These are phyloP conservation scores for Paramacrobiotus metropolitanus DNA, from an alignment of 1,140 invertebrate genomes.

Conservation along the genomic window DNA sequence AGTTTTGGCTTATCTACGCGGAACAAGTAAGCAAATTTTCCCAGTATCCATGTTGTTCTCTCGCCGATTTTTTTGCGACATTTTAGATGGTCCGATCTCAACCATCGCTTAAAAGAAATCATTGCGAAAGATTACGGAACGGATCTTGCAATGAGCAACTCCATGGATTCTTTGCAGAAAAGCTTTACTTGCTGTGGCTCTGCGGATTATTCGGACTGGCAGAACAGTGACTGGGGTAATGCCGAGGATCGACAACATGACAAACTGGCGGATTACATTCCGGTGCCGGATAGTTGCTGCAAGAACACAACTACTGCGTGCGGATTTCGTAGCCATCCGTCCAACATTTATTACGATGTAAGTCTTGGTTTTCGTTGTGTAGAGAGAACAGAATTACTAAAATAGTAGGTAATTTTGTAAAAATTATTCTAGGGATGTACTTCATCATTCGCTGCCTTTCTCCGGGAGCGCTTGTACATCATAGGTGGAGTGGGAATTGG, in stretches of 20 bases:
- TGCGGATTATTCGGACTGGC: conserved; percentile 44
- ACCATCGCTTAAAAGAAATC: conserved; percentile 44
- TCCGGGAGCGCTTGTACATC: conserved; percentile 48
- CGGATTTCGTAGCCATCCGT: conserved; percentile 48
- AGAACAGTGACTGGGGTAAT: conserved; percentile 35
- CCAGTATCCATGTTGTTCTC: conserved; percentile 2
- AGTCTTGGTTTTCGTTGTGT: conserved; percentile 19
- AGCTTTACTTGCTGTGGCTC: conserved; percentile 62
- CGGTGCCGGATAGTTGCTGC: conserved; percentile 63
- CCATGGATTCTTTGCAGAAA: conserved; percentile 51
- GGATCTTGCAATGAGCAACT: conserved; percentile 36
- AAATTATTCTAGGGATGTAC: conserved; percentile 43
- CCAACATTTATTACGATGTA: conserved; percentile 56
- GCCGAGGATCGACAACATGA: conserved; percentile 17
- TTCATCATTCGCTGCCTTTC: conserved; percentile 38
- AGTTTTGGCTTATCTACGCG: conserved; percentile 46
- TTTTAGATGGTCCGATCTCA: conserved; percentile 42
- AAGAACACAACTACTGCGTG: conserved; percentile 38
- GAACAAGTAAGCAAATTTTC: conserved; percentile 32
- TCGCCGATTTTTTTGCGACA: too few species aligned
- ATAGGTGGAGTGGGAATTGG: conserved; percentile 54
- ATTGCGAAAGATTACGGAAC: conserved; percentile 44
- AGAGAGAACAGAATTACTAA: too few species aligned
- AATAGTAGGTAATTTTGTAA: conserved; percentile 11
- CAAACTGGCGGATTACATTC: conserved; percentile 5